Conservation (phyloP, 1,140 invertebrate genomes). For the Daktulosphaira vitifoliae region DNA sequence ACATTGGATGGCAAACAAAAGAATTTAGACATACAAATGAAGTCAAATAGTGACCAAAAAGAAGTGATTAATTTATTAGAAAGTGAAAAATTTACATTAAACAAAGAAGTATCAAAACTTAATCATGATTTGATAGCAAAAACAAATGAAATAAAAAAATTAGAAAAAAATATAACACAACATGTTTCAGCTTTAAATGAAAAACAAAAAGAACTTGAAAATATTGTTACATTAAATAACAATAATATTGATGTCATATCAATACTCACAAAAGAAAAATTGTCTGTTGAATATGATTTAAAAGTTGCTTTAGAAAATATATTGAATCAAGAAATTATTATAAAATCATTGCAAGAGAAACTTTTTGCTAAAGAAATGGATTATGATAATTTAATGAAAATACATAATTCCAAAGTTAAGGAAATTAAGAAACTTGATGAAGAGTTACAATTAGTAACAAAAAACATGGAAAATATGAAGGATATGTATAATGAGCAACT, state of each 20-base stretch:
- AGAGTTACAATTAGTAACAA: not conserved
- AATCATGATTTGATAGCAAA: not conserved
- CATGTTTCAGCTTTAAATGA: not conserved
- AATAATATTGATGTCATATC: slow-evolving; percentile 2
- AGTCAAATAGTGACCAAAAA: not conserved
- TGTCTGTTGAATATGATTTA: not conserved
- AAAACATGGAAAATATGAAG: not conserved
- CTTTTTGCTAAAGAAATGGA: not conserved
- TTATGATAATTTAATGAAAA: not conserved
- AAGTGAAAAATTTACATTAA: not conserved
- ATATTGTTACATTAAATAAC: not conserved
- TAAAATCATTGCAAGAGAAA: not conserved
- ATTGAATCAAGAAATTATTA: not conserved
- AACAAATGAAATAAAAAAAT: not conserved
- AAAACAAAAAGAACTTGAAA: slow-evolving; percentile 15
- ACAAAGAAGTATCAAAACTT: not conserved
- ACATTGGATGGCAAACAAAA: slow-evolving; percentile 7
- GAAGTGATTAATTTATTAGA: not conserved
- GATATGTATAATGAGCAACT: not conserved
- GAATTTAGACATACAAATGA: not conserved
- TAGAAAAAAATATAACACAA: not conserved
- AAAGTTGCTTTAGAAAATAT: not conserved
- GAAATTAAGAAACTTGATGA: not conserved
- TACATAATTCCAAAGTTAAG: not conserved
- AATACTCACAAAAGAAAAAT: not conserved